phyloP scores from a whole-genome alignment of 2,888 invertebrate genomes.

The Oconnorella tubifera region DNA sequence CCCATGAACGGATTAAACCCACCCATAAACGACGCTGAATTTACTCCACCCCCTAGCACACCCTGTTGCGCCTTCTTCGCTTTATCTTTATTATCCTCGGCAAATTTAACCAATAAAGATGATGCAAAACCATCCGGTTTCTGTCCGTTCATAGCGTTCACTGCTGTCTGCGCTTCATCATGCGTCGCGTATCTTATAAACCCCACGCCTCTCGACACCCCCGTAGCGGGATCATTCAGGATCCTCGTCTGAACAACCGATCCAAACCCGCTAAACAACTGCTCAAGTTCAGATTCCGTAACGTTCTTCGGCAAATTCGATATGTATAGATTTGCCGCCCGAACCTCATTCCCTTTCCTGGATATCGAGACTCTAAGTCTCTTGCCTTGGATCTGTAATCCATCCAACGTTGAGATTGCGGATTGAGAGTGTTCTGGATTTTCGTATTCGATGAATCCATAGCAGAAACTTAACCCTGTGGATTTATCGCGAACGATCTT shows the following conservation, averaged over 20 bases:
- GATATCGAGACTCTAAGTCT: constrained; percentile 89
- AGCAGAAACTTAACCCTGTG: constrained; percentile 93
- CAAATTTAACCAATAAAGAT: constrained; percentile 78
- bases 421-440: constrained; percentile 78
- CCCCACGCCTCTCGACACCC: constrained; percentile 82
- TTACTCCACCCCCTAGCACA: not conserved
- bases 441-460: constrained; percentile 89
- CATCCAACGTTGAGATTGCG: constrained; percentile 82
- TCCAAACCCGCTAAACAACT: constrained; percentile 82
- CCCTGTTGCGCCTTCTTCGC: constrained; percentile 22
- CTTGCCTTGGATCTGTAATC: constrained; percentile 83
- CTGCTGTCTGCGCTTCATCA: constrained; percentile 28
- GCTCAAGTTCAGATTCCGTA: constrained; percentile 73
- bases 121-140: constrained; percentile 55
- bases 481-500: constrained; percentile 64
- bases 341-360: constrained; percentile 84
- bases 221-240: constrained; percentile 80
- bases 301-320: constrained; percentile 72
- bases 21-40: not conserved
- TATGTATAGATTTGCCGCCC: constrained; percentile 89
- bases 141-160: constrained; percentile 28
- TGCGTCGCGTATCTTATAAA: constrained; percentile 74
- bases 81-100: constrained; percentile 68
- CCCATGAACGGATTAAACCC: not conserved
- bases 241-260: constrained; percentile 88